Base-by-base conservation (phyloP, 2,797 vertebrate genomes). In the Hyperoplus immaculatus region DNA sequence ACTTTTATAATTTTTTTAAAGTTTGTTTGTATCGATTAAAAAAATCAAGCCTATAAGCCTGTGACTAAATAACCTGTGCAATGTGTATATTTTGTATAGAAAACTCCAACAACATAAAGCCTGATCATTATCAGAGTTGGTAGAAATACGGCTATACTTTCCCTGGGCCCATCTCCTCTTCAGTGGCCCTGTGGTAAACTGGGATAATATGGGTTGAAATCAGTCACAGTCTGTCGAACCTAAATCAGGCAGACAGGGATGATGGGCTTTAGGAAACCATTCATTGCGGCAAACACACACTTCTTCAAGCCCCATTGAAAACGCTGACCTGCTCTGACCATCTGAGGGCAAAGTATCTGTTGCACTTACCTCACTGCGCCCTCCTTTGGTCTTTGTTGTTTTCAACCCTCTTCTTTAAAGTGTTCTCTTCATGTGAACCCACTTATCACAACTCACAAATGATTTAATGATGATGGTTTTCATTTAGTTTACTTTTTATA, bases 191-290 rank as follows among this genome's bases (percentile, higher is more conserved):
- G 29, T 29, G 29, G 75, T 86, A 84, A 87, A 87, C 77, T 70
- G 6, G 41, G 82, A 88, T 89, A 82, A 79, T 81, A 73, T 77
- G 83, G 80, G 81, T 89, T 86, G 85, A 89, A 90, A 88, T 93
- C 87, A 90, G 91, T 91, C 85, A 88, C 89, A 91, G 86, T 89
- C 87, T 82, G 83, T 87, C 81, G 47, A 69, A 75, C 60, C 71
- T 87, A 83, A 92, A 78, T 87, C 71, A 80, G 84, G 81, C 84
- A 78, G 83, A 88, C 91, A 87, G 78, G 83, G 78, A 87, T 86
- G 88, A 85, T 85, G 81, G 81, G 81, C 71, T 88, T 86, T 86
- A 87, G 85, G 88, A 89, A 90, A 85, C 80, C 77, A 85, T 92
- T 92, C 77, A 89, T 88, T 82, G 77, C 42, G 58, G 77, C 67